phyloP scores from a whole-genome alignment of 2,888 invertebrate species.

The Catocala nupta region DNA sequence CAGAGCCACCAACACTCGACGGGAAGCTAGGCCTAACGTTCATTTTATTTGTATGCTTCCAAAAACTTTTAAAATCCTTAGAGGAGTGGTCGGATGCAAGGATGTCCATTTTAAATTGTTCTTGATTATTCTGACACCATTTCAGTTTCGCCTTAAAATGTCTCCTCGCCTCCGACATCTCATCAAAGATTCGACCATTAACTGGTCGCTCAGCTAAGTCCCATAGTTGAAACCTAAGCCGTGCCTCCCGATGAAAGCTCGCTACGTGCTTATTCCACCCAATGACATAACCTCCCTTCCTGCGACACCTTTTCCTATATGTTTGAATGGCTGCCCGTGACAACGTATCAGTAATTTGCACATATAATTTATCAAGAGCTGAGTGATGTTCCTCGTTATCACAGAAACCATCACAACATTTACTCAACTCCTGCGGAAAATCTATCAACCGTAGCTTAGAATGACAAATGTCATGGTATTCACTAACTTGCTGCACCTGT shows the following conservation, averaged over 20 bases:
- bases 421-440: not conserved
- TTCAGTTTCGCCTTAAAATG: constrained; percentile 20
- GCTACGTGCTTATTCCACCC: too few relatives aligned
- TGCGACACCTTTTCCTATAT: not conserved
- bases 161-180: constrained; percentile 13
- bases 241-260: too few relatives aligned
- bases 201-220: not conserved
- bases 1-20: constrained; percentile 9
- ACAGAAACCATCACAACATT: not conserved
- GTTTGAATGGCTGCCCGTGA: too few relatives aligned
- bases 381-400: not conserved
- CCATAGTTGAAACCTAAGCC: too few relatives aligned
- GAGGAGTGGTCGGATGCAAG: constrained; percentile 10
- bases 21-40: constrained; percentile 11
- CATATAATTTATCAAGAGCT: too few relatives aligned
- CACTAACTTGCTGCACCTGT: not conserved
- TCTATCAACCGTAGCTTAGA: not conserved
- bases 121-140: constrained; percentile 18
- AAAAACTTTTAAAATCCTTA: constrained; percentile 12
- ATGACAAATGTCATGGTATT: not conserved
- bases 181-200: constrained; percentile 11
- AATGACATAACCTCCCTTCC: not conserved
- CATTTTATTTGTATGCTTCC: constrained; percentile 9
- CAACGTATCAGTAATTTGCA: too few relatives aligned
- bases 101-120: not conserved